These are phyloP conservation scores for Varroa destructor DNA, from an alignment of 1,140 invertebrate species.

Conservation along the genomic window DNA sequence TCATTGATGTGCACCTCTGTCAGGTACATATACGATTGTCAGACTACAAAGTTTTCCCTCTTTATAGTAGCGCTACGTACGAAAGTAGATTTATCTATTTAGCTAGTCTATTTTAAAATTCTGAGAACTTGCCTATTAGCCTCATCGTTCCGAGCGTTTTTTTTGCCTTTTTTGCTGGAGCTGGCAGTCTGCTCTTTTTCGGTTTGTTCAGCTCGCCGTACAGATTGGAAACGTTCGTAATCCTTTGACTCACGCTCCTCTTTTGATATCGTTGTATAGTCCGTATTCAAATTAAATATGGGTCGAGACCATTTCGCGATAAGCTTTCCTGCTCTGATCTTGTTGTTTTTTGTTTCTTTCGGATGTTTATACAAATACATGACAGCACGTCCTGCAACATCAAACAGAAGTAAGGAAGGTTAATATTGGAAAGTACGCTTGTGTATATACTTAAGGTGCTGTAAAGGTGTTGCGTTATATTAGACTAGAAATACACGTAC, in stretches of 20 bases:
- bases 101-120: conserved; percentile 30
- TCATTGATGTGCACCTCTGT: too few species aligned
- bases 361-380: conserved; percentile 99
- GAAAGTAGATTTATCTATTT: background rate
- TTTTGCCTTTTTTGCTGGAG: conserved; percentile 33
- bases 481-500: conserved; percentile 29
- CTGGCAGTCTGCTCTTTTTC: background rate
- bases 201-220: conserved; percentile 38
- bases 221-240: conserved; percentile 62
- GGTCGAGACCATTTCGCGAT: conserved; percentile 94
- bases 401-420: too few species aligned
- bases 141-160: conserved; percentile 33
- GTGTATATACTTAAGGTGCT: conserved; percentile 17
- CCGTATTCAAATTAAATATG: conserved; percentile 87
- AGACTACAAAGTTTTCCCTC: background rate
- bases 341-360: conserved; percentile 86
- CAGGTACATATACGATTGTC: too few species aligned
- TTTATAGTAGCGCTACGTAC: background rate
- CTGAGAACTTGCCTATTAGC: conserved; percentile 28
- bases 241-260: conserved; percentile 68
- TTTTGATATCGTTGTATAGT: conserved; percentile 63
- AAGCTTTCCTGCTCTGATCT: conserved; percentile 70
- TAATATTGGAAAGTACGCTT: conserved; percentile 8
- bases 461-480: conserved; percentile 30
- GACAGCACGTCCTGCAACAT: conserved; percentile 51